Conservation (phyloP, 2,113 vertebrate species). For the Gulo gulo region DNA sequence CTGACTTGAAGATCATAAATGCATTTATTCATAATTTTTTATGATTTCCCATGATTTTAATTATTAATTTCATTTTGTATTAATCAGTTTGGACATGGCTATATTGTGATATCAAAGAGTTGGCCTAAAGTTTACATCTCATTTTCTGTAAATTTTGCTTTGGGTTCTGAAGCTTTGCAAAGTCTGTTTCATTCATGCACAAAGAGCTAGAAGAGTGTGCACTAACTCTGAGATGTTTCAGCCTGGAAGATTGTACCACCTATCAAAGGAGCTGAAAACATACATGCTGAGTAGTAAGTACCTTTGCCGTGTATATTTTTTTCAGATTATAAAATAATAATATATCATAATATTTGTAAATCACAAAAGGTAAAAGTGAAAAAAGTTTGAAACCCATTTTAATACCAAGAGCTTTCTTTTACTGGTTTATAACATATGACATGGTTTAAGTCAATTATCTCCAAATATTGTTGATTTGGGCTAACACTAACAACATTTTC, state of each 20-base stretch:
- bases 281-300: not conserved
- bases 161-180: not conserved
- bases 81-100: not conserved
- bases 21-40: not conserved
- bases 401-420: not conserved
- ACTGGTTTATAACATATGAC: not conserved
- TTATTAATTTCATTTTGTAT: not conserved
- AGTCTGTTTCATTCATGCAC: not conserved
- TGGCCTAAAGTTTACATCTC: not conserved
- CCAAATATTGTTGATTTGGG: not conserved
- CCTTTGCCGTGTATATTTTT: not conserved
- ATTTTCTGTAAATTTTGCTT: not conserved
- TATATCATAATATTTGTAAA: not conserved
- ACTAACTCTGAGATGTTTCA: not conserved
- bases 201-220: not conserved
- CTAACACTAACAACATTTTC: not conserved
- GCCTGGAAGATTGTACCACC: not conserved
- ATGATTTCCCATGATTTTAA: not conserved
- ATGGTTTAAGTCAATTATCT: not conserved
- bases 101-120: not conserved
- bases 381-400: not conserved
- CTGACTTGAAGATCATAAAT: not conserved
- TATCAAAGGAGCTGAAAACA: not conserved
- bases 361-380: not conserved
- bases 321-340: not conserved